phyloP scores from a whole-genome alignment of 2,797 vertebrate species.

The Morelia viridis region DNA sequence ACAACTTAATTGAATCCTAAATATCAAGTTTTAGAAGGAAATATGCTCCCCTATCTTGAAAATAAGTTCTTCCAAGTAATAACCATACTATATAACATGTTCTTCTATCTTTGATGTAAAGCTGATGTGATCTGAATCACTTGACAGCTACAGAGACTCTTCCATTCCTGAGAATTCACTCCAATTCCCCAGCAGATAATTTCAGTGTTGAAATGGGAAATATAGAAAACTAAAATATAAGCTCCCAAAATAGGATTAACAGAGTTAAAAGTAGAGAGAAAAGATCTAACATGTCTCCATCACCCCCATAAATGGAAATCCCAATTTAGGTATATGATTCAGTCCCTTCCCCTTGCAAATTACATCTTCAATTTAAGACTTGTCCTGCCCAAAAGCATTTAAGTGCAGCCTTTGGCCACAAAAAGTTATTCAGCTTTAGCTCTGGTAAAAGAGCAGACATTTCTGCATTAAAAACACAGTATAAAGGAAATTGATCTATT shows the following conservation, averaged over 20 bases:
- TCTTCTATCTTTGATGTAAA: background rate
- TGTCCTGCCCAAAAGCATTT: background rate
- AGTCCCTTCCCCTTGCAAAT: background rate
- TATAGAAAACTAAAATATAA: background rate
- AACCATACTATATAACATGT: background rate
- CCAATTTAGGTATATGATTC: background rate
- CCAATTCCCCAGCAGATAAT: background rate
- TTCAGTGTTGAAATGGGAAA: background rate
- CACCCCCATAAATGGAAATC: background rate
- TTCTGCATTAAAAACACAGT: background rate
- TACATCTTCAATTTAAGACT: background rate
- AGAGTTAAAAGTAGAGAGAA: background rate
- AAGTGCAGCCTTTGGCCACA: background rate
- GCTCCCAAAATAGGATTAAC: background rate
- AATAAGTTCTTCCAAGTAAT: background rate
- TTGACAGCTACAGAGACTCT: background rate
- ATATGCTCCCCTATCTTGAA: background rate
- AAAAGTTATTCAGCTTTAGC: constrained; percentile 1
- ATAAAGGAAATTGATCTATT: constrained; percentile 16
- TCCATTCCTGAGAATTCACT: background rate
- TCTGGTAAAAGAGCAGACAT: constrained; percentile 22
- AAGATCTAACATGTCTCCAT: background rate
- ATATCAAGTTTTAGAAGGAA: background rate
- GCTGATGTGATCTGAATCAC: background rate
- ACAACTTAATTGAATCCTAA: background rate